Base-by-base conservation (phyloP, 2,113 vertebrate genomes). In the Lucifuga dentata region DNA sequence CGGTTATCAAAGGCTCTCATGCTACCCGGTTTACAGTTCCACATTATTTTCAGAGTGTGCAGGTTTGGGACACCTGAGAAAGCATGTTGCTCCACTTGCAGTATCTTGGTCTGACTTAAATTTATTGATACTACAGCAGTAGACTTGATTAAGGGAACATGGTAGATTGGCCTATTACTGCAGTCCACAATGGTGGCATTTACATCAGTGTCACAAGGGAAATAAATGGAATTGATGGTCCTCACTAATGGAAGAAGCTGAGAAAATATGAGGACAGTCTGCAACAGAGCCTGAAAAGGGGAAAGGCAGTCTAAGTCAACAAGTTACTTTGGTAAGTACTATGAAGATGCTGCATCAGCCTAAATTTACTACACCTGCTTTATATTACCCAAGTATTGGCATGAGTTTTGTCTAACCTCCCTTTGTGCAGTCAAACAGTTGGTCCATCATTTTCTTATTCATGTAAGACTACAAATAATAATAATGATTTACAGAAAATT, bases 41-140 rank as follows among this genome's bases (percentile, higher is more conserved):
- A 72, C 9, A 62, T 89, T 8, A 94, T 72, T 41, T 77, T 87
- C 16, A 95, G 70, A 35, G 41, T 66, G 5, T 50, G 48, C 9
- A 95, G 89, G 59, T 92, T 91, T 41, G 85, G 91, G n/a, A 93
- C 41, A 24, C 63, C 81, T 7, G 66, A 65, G 15, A 95, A 92
- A 13, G 60, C 78, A 16, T 70, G 1, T 5, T 1, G 8, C 2
- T 39, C 32, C 12, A 95, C 55, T 5, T 33, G 1, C 2, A 39
- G 33, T 58, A 95, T 85, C 23, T 64, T 76, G 10, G 90, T 94
- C 11, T 1, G 1, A 51, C 90, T 89, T 45, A 95, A 76, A 78
- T 92, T 57, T 2, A 94, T 35, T 3, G 45, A 80, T 35, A 52
- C 32, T 1, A 93, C 89, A 13, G 69, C 78, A 19, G 13, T 3